Conservation (phyloP, 2,888 invertebrate species). For the Amphiduros pacificus region DNA sequence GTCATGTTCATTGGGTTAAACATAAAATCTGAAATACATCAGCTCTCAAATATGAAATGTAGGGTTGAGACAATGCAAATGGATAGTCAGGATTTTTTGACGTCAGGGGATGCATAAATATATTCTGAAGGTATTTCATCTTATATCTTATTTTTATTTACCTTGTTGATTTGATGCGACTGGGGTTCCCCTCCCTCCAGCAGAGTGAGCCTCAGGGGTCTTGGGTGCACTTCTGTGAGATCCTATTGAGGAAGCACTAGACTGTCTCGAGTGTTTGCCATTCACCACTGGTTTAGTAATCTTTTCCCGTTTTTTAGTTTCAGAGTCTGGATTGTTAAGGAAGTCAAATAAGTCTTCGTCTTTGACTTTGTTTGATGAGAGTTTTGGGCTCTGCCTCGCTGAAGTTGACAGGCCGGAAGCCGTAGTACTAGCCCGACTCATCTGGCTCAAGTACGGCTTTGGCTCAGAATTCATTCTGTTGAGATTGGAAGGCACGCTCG, state of each 20-base stretch:
- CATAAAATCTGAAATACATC: too few relatives aligned
- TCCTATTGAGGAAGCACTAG: conserved; percentile 48
- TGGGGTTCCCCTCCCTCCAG: background rate
- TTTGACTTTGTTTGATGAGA: conserved; percentile 40
- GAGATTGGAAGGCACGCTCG: conserved; percentile 41
- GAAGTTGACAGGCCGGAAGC: too few relatives aligned
- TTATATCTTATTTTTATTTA: too few relatives aligned
- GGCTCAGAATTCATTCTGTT: conserved; percentile 22
- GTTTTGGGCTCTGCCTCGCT: background rate
- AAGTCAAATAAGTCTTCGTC: conserved; percentile 61
- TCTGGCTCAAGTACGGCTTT: conserved; percentile 22
- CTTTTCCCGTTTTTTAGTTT: conserved; percentile 29
- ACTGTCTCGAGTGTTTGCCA: conserved; percentile 52
- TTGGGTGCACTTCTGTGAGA: conserved; percentile 30
- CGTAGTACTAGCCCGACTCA: too few relatives aligned
- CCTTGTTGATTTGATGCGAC: too few relatives aligned
- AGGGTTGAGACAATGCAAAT: too few relatives aligned
- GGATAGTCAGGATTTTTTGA: too few relatives aligned
- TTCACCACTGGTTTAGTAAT: conserved; percentile 32
- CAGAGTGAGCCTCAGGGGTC: conserved; percentile 16
- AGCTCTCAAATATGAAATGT: too few relatives aligned
- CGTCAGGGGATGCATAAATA: too few relatives aligned
- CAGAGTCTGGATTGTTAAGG: conserved; percentile 55
- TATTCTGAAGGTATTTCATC: too few relatives aligned
- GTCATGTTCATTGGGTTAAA: too few relatives aligned